These are phyloP conservation scores for western clawed frog (Xenopus tropicalis) DNA, from an alignment of 2,113 vertebrate species.

Conservation along the genomic window DNA sequence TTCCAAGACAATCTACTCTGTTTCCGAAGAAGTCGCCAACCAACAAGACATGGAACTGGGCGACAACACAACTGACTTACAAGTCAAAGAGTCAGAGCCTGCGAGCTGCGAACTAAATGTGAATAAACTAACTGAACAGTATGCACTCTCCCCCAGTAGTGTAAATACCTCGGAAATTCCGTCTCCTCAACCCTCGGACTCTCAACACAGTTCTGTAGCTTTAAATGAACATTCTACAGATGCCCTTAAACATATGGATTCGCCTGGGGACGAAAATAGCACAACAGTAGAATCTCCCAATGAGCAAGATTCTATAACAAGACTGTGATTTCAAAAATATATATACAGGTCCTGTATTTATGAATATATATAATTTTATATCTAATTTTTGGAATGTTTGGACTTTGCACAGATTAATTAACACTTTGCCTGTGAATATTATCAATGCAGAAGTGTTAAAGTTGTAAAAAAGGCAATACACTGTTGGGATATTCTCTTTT, in stretches of 20 bases:
- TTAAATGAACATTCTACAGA: conserved; percentile 55
- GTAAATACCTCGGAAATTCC: conserved; percentile 45
- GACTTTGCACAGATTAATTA: conserved; percentile 27
- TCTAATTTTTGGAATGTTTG: conserved; percentile 47
- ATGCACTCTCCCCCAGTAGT: conserved; percentile 30
- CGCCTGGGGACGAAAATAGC: conserved; percentile 33
- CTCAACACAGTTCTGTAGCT: conserved; percentile 47
- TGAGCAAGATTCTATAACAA: conserved; percentile 66
- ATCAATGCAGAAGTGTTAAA: conserved; percentile 50
- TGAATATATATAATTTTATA: too few relatives aligned
- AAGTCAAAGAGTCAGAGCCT: conserved; percentile 52
- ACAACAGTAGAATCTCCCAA: conserved; percentile 51
- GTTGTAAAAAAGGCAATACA: conserved; percentile 47
- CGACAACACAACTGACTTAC: conserved; percentile 57
- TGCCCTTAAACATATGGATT: conserved; percentile 17
- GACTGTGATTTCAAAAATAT: conserved; percentile 61
- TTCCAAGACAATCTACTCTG: conserved; percentile 71
- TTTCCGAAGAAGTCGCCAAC: conserved; percentile 73
- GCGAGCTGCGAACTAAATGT: conserved; percentile 58
- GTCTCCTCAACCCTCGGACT: conserved; percentile 49
- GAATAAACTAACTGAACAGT: conserved; percentile 53
- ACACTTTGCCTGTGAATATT: conserved; percentile 53
- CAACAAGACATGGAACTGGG: conserved; percentile 58
- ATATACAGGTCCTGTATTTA: conserved; percentile 39
- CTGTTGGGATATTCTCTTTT: conserved; percentile 53